A percentile compares a stretch with the other conserved stretches of the same genome.
Evolutionary conservation across 2,888 invertebrate genomes (phyloP).

Genomic region (Cactoblastis cactorum): DNA sequence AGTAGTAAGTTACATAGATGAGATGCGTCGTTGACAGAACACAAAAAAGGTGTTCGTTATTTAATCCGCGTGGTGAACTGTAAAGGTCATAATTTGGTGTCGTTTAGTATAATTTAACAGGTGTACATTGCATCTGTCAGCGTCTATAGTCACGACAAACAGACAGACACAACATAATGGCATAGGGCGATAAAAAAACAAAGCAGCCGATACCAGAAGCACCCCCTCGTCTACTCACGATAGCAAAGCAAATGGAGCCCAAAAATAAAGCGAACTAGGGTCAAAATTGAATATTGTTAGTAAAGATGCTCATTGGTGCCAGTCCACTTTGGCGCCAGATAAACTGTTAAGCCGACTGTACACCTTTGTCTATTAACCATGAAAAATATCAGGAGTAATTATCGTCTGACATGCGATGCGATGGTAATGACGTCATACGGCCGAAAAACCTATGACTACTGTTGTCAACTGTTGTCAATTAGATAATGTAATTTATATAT

Average conservation of each 20-base stretch:
- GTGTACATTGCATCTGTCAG: conserved; percentile 14
- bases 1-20: too few relatives aligned
- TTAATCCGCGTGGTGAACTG: background rate
- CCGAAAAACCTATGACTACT: conserved; percentile 2
- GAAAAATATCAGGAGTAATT: conserved; percentile 30
- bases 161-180: conserved; percentile 27
- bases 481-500: too few relatives aligned
- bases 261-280: conserved; percentile 18
- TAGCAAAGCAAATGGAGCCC: conserved; percentile 17
- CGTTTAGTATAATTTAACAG: conserved; percentile 5
- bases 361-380: conserved; percentile 38
- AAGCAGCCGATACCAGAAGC: conserved; percentile 14
- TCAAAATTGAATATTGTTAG: conserved; percentile 19
- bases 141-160: conserved; percentile 1
- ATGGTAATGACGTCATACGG: conserved; percentile 9
- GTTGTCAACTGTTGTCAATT: background rate
- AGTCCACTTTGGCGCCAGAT: conserved; percentile 61
- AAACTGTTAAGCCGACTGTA: conserved; percentile 45
- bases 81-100: background rate
- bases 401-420: conserved; percentile 32
- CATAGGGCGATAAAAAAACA: conserved; percentile 29
- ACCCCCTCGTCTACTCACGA: conserved; percentile 17
- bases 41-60: background rate
- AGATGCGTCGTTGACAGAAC: too few relatives aligned
- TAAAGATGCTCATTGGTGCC: conserved; percentile 35